Conservation (phyloP, 2,797 vertebrate species). For the Melanotaenia boesemani region DNA sequence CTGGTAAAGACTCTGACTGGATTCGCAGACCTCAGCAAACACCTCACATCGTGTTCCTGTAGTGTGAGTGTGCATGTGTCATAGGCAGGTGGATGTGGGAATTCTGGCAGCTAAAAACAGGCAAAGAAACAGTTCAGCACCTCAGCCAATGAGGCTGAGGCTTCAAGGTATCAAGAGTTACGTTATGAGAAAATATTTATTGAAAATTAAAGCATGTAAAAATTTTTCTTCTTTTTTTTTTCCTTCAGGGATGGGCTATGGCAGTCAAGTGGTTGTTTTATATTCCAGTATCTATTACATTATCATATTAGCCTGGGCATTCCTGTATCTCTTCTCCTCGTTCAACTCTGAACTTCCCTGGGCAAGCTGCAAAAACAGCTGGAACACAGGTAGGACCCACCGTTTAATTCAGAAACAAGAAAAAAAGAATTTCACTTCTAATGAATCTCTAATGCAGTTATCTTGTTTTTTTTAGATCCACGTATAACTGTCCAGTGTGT, state of each 20-base stretch:
- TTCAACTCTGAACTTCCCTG: conserved; percentile 82
- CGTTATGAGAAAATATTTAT: too few relatives aligned
- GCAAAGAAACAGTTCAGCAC: too few relatives aligned
- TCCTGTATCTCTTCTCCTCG: conserved; percentile 85
- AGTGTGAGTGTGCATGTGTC: too few relatives aligned
- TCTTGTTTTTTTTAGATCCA: too few relatives aligned
- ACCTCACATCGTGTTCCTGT: too few relatives aligned
- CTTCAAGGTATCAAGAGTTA: too few relatives aligned
- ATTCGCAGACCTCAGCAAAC: too few relatives aligned
- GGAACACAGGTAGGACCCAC: conserved; percentile 81
- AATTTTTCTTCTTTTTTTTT: conserved; percentile 51
- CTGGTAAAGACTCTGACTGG: too few relatives aligned
- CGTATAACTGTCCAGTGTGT: neutral
- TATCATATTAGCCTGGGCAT: conserved; percentile 85
- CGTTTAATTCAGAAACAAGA: neutral
- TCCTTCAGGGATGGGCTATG: conserved; percentile 82
- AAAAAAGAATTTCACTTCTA: neutral
- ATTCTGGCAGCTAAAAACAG: too few relatives aligned
- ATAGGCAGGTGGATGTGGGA: too few relatives aligned
- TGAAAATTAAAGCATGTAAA: too few relatives aligned
- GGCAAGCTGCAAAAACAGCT: conserved; percentile 82
- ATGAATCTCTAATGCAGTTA: neutral
- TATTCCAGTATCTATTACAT: conserved; percentile 86
- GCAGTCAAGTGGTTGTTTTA: conserved; percentile 81
- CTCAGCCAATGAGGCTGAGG: too few relatives aligned